Evolutionary conservation across 2,888 invertebrate species (phyloP), one percentile per base, ranked within the genome.

Genomic region (Aphrophora alni): DNA sequence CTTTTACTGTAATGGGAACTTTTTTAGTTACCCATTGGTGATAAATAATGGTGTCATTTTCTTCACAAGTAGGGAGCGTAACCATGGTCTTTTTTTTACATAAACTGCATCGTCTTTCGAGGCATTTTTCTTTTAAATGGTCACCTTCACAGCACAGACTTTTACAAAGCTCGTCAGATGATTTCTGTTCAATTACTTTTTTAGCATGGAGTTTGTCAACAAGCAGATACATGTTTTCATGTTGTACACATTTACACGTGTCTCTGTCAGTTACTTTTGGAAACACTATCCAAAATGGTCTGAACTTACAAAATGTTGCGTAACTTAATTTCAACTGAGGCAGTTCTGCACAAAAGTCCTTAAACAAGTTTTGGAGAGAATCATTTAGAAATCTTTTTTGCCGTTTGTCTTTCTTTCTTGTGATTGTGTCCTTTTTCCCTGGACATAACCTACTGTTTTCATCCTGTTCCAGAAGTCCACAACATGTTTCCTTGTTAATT

Each of bases 131-230:
- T 73, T 74, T 59, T 26, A 79, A 76, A 76, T 76, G 73, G 25
- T 79, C 78, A n/a, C 74, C 74, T 79, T 59, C 73, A 74, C 74
- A 79, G 78, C 78, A 79, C 51, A 79, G 51, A 72, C 8, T 25
- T 72, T 79, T 79, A 33, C 73, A 72, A 59, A 79, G 73, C 59
- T 79, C 74, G 21, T 72, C 72, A 59, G 38, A 33, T 28, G 72
- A 72, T 72, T 71, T 78, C 44, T 24, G 72, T 17, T 28, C 59
- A 44, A 78, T 44, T 27, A 72, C 71, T 28, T 72, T 72, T 72
- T 38, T 70, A 72, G 21, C 68, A 68, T 68, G 68, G 10, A 68
- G n/a, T 21, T 68, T 68, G 68, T n/a, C 24, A 24, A 68, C n/a
- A 68, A 68, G 68, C 68, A 68, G 21, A 68, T n/a, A 10, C 68